phyloP scores from a whole-genome alignment of 2,797 vertebrate species.

The Ceyx erithaca region DNA sequence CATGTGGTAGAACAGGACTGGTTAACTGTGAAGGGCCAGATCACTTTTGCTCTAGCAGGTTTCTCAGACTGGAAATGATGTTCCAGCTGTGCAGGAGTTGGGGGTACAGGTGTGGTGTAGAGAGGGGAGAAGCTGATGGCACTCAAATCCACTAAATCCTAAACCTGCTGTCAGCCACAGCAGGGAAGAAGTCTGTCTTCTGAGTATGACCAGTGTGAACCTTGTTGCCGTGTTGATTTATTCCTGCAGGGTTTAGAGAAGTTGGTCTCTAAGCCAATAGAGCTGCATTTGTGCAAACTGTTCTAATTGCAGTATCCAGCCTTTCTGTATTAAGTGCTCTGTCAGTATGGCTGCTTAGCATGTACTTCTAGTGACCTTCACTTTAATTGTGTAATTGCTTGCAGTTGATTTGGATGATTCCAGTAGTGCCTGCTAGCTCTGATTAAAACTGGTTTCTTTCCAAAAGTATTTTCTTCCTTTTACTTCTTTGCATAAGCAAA shows the following conservation, averaged over 20 bases:
- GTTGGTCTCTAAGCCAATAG: neutral
- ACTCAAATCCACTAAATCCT: neutral
- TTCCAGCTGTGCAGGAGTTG: neutral
- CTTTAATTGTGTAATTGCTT: neutral
- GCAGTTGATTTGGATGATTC: neutral
- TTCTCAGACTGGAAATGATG: neutral
- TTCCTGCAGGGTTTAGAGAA: neutral
- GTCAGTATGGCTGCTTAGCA: neutral
- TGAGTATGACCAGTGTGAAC: neutral
- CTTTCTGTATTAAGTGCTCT: neutral
- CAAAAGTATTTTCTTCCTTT: neutral
- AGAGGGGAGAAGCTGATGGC: neutral
- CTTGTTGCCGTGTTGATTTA: neutral
- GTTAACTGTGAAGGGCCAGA: neutral
- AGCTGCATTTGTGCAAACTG: neutral
- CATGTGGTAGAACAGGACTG: neutral
- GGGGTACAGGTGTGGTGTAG: neutral
- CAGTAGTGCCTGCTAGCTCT: neutral
- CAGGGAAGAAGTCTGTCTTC: neutral
- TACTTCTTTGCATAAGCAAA: neutral
- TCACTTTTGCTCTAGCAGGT: neutral
- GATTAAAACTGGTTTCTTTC: slow-evolving; percentile 15
- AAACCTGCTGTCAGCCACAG: neutral
- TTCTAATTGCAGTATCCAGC: neutral
- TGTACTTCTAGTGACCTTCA: neutral